phyloP scores from a whole-genome alignment of 2,888 invertebrate genomes.

The Petrophora chlorosata region DNA sequence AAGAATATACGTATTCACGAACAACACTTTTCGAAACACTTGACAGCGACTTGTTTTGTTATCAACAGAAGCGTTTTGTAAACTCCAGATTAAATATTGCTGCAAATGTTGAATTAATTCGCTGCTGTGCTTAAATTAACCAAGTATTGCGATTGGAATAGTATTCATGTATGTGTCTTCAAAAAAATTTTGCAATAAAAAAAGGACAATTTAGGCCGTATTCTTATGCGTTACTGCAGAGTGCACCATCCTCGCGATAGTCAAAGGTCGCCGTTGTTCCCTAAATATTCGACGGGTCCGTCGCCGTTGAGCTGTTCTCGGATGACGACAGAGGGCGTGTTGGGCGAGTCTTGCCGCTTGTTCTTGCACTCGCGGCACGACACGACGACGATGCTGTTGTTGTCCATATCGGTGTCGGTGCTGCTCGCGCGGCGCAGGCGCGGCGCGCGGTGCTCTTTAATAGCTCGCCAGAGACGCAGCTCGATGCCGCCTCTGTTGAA shows the following conservation, averaged over 20 bases:
- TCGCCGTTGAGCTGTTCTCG: conserved; percentile 64
- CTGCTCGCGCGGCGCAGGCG: conserved; percentile 68
- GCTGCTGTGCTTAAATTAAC: too few relatives aligned
- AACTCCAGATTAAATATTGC: too few relatives aligned
- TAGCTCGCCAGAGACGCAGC: conserved; percentile 93
- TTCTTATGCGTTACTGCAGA: conserved; percentile 57
- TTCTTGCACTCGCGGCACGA: conserved; percentile 70
- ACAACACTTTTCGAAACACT: too few relatives aligned
- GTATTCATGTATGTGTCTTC: too few relatives aligned
- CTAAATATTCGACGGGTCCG: conserved; percentile 58
- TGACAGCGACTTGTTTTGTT: too few relatives aligned
- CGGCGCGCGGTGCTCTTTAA: conserved; percentile 84
- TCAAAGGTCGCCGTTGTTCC: conserved; percentile 72
- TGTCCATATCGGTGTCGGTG: conserved; percentile 75
- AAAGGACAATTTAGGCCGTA: neutral
- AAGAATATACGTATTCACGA: too few relatives aligned
- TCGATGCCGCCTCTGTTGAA: conserved; percentile 90
- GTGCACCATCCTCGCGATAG: conserved; percentile 81
- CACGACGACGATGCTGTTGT: conserved; percentile 73
- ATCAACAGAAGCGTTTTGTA: too few relatives aligned
- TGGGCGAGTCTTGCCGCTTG: conserved; percentile 42
- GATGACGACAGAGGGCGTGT: conserved; percentile 70
- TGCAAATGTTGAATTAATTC: too few relatives aligned
- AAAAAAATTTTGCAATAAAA: too few relatives aligned
- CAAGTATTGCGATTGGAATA: too few relatives aligned